A percentile compares a stretch with the other conserved stretches of the same genome.
These are phyloP conservation scores for Zelostemma sp. DNA, from an alignment of 1,140 invertebrate genomes.

Conservation along the genomic window DNA sequence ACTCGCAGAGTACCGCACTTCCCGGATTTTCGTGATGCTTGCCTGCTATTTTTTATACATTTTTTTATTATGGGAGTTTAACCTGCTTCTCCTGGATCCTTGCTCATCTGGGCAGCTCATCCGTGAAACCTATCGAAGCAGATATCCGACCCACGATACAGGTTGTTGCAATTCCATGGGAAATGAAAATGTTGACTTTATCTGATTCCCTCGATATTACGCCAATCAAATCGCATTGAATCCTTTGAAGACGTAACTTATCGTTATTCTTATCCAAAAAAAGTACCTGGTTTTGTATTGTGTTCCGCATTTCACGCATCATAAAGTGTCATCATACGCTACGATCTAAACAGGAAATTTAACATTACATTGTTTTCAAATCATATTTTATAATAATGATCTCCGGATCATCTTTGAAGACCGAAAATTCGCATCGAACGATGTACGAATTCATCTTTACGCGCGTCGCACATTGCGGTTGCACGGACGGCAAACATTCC, in stretches of 20 bases:
- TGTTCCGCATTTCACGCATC: no score
- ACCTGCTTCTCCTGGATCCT: constrained; percentile 17
- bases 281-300: no score
- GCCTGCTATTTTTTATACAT: neutral
- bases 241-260: neutral
- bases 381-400: neutral
- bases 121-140: constrained; percentile 64
- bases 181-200: neutral
- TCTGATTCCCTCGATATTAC: neutral
- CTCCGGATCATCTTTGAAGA: no score
- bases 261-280: no score
- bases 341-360: no score
- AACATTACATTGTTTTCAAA: neutral
- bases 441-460: constrained; percentile 24
- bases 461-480: constrained; percentile 55
- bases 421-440: constrained; percentile 7
- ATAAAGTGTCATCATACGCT: no score
- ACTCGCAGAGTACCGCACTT: constrained; percentile 40
- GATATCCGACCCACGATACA: constrained; percentile 52
- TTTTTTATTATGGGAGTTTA: no score
- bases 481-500: constrained; percentile 62
- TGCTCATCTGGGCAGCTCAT: constrained; percentile 38
- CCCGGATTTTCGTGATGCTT: constrained; percentile 50
- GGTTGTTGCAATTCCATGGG: constrained; percentile 10
- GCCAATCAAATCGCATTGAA: neutral